Percentiles rank a stretch among this genome's conserved stretches.
Conservation (phyloP, 2,888 invertebrate genomes). For the Nasonovia ribisnigri region DNA sequence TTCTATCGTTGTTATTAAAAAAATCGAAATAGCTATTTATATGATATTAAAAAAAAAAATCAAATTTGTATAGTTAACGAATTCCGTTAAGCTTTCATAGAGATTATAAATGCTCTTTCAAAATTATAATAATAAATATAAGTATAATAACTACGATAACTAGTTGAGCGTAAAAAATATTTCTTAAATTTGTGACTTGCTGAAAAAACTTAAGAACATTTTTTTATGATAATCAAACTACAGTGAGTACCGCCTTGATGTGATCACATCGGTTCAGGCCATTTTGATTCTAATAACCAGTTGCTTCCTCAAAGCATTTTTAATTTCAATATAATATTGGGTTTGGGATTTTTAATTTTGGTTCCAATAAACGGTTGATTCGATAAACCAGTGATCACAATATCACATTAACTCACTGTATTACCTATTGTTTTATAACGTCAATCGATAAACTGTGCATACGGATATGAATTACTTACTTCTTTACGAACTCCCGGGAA, state of each 20-base stretch:
- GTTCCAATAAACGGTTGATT: too few relatives aligned
- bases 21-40: neutral
- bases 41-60: neutral
- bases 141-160: neutral
- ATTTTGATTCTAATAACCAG: too few relatives aligned
- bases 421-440: neutral
- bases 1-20: neutral
- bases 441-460: neutral
- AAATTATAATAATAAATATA: neutral
- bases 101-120: neutral
- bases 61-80: neutral
- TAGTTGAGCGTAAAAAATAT: neutral
- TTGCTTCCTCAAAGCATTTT: too few relatives aligned
- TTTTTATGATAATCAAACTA: too few relatives aligned
- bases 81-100: neutral
- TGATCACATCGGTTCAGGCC: too few relatives aligned
- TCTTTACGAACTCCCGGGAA: constrained; percentile 96
- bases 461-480: constrained; percentile 73
- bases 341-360: too few relatives aligned
- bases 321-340: too few relatives aligned
- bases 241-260: too few relatives aligned
- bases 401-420: too few relatives aligned
- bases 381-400: too few relatives aligned
- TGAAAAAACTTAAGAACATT: neutral
- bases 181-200: neutral